Conservation (phyloP, 53 echinoderm and acorn worm genomes). For the Paelopatides confundens region DNA sequence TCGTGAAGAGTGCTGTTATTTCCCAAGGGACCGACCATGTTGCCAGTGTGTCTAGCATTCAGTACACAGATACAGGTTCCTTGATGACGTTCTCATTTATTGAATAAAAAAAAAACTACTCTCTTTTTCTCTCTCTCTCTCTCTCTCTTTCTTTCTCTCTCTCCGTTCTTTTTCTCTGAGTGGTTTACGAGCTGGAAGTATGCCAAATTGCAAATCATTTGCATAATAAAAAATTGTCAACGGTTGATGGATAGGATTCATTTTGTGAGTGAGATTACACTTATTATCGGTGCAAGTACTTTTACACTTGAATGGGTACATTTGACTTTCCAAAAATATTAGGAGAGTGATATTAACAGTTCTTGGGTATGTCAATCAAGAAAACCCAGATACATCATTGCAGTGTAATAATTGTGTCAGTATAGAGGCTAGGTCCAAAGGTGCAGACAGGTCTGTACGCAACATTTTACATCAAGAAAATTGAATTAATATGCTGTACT, state of each 20-base stretch:
- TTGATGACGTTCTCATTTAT: constrained; percentile 11
- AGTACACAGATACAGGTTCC: constrained; percentile 32
- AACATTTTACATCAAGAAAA: no score
- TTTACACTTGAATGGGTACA: constrained; percentile 38
- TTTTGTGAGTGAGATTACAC: constrained; percentile 29
- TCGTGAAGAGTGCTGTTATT: constrained; percentile 29
- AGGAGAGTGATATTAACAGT: constrained; percentile 15
- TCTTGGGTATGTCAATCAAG: constrained; percentile 20
- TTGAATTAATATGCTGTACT: no score
- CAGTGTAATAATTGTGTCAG: neutral
- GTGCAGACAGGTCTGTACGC: no score
- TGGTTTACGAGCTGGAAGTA: constrained; percentile 31
- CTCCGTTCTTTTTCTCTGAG: neutral
- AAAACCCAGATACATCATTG: neutral
- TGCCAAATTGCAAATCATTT: constrained; percentile 41
- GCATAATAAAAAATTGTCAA: constrained; percentile 41
- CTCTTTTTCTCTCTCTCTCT: neutral
- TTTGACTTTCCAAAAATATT: constrained; percentile 22
- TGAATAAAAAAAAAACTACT: neutral
- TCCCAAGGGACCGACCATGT: constrained; percentile 20
- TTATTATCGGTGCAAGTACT: constrained; percentile 38
- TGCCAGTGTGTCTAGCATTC: constrained; percentile 12
- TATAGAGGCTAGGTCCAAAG: no score
- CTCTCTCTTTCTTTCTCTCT: neutral
- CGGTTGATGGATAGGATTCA: constrained; percentile 36